A percentile compares a stretch with the other conserved stretches of the same genome.
Evolutionary conservation across 2,888 invertebrate species (phyloP).

Genomic region (Caenorhabditis japonica): DNA sequence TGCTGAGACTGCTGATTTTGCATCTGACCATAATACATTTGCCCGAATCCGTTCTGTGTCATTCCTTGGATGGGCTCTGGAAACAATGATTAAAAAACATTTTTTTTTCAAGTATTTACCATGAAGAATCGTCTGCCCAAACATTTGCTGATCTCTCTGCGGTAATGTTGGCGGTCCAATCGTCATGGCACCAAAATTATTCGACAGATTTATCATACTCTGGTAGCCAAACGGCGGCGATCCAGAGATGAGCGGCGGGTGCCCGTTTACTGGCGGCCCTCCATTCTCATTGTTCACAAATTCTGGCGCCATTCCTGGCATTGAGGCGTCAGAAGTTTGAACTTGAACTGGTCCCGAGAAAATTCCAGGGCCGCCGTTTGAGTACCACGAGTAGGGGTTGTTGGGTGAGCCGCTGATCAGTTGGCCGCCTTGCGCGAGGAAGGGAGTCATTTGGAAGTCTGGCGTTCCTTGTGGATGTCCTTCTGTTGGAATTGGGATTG

Average conservation of each 20-base stretch:
- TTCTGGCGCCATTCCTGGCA: constrained; percentile 9
- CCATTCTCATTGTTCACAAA: constrained; percentile 36
- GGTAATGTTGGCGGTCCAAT: constrained; percentile 30
- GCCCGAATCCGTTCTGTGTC: constrained; percentile 43
- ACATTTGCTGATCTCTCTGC: constrained; percentile 33
- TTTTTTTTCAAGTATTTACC: constrained; percentile 5
- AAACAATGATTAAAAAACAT: background rate
- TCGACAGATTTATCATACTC: constrained; percentile 35
- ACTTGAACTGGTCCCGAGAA: constrained; percentile 17
- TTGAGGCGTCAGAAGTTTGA: constrained; percentile 19
- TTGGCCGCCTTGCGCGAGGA: constrained; percentile 58
- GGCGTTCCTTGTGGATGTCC: constrained; percentile 50
- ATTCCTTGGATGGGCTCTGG: constrained; percentile 42
- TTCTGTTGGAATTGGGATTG: constrained; percentile 44
- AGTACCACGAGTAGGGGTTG: constrained; percentile 62
- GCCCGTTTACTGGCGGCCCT: background rate
- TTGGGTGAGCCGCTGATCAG: constrained; percentile 55
- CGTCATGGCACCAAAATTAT: constrained; percentile 27
- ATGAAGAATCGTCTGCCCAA: constrained; percentile 26
- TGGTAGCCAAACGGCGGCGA: constrained; percentile 37
- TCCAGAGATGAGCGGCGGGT: constrained; percentile 21
- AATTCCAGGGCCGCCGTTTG: constrained; percentile 20
- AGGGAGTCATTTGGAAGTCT: constrained; percentile 62
- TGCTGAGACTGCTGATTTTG: constrained; percentile 6
- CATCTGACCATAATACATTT: constrained; percentile 30